phyloP scores from a whole-genome alignment of 1,140 invertebrate genomes.

The Drosophila obscura region DNA sequence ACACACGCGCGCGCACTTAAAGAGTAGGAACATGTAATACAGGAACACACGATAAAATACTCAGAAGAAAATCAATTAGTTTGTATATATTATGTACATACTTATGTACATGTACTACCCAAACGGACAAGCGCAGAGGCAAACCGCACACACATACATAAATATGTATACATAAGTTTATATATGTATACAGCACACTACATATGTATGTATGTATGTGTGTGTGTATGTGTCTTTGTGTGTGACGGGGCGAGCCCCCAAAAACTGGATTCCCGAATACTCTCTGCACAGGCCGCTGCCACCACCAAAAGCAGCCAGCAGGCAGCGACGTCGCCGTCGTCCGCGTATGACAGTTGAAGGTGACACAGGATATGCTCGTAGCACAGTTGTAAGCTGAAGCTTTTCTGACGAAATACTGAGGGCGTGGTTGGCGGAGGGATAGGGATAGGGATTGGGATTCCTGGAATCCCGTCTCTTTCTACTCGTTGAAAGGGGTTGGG shows the following conservation, averaged over 20 bases:
- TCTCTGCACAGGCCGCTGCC: conserved; percentile 25
- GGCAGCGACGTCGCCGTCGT: neutral
- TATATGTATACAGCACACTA: neutral
- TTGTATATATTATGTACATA: conserved; percentile 45
- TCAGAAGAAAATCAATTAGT: conserved; percentile 72
- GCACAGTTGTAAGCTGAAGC: conserved; percentile 12
- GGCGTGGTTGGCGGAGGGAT: conserved; percentile 31
- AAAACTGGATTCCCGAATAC: conserved; percentile 69
- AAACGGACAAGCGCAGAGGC: conserved; percentile 12
- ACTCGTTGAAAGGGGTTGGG: neutral
- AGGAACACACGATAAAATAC: conserved; percentile 25
- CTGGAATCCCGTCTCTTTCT: conserved; percentile 11
- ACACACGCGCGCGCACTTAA: conserved; percentile 13
- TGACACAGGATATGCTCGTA: conserved; percentile 46
- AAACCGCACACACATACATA: conserved; percentile 20
- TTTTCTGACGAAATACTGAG: conserved; percentile 40
- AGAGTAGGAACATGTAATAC: conserved; percentile 8
- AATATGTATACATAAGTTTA: conserved; percentile 3
- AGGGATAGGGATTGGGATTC: neutral
- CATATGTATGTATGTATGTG: conserved; percentile 28
- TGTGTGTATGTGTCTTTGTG: neutral
- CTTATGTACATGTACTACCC: no score
- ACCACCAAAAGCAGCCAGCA: neutral
- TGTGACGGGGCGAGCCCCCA: conserved; percentile 70
- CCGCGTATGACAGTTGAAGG: conserved; percentile 52